Evolutionary conservation across 2,113 vertebrate species (phyloP).

Genomic region (Apodemus sylvaticus): DNA sequence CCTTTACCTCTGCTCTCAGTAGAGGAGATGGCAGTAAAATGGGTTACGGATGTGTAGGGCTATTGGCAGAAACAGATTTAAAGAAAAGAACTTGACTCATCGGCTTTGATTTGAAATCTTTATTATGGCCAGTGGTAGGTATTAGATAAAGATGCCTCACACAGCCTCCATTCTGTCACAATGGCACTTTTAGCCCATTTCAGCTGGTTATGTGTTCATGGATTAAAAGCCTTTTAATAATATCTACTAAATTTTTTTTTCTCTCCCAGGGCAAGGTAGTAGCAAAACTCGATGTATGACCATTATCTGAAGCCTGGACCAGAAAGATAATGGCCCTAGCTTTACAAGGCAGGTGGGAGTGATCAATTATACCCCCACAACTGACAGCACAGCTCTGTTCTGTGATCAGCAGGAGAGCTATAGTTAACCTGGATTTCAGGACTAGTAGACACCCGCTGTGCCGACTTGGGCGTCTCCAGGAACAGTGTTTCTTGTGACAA

Average conservation of each 20-base stretch:
- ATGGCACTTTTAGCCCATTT: conserved; percentile 12
- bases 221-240: conserved; percentile 77
- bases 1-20: not conserved
- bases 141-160: not conserved
- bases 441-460: rapidly evolving
- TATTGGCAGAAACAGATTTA: not conserved
- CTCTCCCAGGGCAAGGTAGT: not conserved
- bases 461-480: not conserved
- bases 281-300: not conserved
- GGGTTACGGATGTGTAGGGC: not conserved
- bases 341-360: not conserved
- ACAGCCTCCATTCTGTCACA: not conserved
- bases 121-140: not conserved
- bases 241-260: not conserved
- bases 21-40: not conserved
- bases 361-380: not conserved
- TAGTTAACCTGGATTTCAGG: not conserved
- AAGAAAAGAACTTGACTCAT: not conserved
- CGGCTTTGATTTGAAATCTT: conserved; percentile 44
- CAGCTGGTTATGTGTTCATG: conserved; percentile 43
- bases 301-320: not conserved
- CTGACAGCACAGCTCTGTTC: not conserved
- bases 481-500: not conserved
- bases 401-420: too few species aligned
- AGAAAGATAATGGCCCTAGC: not conserved